A percentile compares a stretch with the other conserved stretches of the same genome.
phyloP scores from a whole-genome alignment of 2,797 vertebrate species.

The Peromyscus aztecus region DNA sequence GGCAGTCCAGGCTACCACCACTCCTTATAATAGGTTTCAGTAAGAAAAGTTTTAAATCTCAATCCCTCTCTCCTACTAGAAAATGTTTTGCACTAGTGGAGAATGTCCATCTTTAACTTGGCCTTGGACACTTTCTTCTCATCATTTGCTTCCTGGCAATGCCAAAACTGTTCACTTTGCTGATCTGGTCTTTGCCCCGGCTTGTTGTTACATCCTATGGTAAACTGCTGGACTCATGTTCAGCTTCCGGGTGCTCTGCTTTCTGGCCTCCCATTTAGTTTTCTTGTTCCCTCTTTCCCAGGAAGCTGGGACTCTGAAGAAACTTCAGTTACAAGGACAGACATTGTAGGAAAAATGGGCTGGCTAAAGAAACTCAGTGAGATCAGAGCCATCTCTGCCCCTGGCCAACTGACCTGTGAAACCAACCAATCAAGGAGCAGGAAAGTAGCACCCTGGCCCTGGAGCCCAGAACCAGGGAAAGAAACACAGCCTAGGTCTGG shows the following conservation, averaged over 20 bases:
- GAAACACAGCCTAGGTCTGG: no score
- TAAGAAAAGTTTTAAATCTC: not conserved
- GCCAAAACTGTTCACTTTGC: not conserved
- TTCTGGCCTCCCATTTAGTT: not conserved
- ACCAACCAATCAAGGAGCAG: no score
- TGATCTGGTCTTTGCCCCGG: not conserved
- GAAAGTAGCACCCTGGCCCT: no score
- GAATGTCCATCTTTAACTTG: not conserved
- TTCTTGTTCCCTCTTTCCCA: not conserved
- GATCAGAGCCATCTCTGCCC: no score
- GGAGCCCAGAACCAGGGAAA: no score
- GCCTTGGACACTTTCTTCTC: constrained; percentile 13
- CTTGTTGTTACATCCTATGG: not conserved
- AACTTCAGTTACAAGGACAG: no score
- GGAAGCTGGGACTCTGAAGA: not conserved
- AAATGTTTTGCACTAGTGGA: not conserved
- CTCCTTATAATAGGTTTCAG: not conserved
- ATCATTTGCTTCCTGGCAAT: not conserved
- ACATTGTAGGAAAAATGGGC: no score
- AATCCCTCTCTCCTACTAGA: not conserved
- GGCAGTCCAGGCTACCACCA: not conserved
- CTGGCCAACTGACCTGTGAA: no score
- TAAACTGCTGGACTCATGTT: not conserved
- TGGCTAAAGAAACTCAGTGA: no score
- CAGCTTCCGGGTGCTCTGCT: not conserved